These are phyloP conservation scores for Canis aureus DNA, from an alignment of 2,113 vertebrate species.

Conservation along the genomic window DNA sequence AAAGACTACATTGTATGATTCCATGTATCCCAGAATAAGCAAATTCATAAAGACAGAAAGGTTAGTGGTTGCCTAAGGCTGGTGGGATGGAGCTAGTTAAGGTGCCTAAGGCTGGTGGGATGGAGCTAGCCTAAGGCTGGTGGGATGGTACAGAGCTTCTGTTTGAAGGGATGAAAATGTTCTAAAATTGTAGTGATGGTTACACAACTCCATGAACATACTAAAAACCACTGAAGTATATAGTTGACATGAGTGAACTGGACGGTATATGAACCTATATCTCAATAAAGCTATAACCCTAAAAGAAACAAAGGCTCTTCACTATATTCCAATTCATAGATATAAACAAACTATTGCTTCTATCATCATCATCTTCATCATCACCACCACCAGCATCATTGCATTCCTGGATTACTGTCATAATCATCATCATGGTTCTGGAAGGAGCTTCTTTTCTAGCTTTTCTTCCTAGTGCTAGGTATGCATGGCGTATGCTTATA, in stretches of 20 bases:
- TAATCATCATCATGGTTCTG: neutral
- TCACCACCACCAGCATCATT: too few species aligned
- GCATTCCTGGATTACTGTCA: neutral
- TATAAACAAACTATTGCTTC: neutral
- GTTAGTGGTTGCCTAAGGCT: neutral
- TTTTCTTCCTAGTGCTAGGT: neutral
- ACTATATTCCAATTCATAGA: neutral
- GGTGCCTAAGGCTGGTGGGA: neutral
- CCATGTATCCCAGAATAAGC: neutral
- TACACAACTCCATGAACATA: neutral
- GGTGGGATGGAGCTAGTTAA: too few species aligned
- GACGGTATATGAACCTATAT: neutral
- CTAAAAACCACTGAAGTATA: neutral
- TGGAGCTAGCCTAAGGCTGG: too few species aligned
- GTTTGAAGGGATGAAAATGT: neutral
- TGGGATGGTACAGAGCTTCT: neutral
- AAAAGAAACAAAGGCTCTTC: neutral
- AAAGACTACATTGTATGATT: neutral
- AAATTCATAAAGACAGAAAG: neutral
- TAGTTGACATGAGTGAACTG: neutral
- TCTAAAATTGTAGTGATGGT: neutral
- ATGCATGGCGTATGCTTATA: accelerated
- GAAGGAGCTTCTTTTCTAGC: neutral
- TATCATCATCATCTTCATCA: neutral
- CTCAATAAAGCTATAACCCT: neutral